Evolutionary conservation across 2,113 vertebrate genomes (phyloP), one percentile per base, ranked within the genome.

Genomic region (Plectropomus leopardus): DNA sequence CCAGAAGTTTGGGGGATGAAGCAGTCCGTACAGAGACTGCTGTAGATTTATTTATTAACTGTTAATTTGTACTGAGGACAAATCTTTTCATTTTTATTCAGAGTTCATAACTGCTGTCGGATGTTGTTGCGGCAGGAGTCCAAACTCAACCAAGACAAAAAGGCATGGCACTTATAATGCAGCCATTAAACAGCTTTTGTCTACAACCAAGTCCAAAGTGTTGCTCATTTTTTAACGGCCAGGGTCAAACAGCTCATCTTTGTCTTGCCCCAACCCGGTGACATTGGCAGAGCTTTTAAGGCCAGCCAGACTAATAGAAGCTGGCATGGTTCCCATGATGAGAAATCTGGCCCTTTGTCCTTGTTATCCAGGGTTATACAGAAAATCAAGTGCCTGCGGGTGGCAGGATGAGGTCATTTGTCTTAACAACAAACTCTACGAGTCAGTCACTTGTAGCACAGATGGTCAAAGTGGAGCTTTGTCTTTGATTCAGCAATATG

Each of bases 291-390:
- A 66, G 63, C 72, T 88, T 86, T 92, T 65, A 81, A 81, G 60
- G 42, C 72, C 65, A 66, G 76, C 19, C 80, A 75, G 80, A 86
- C 78, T 79, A 89, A 91, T 82, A 78, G 66, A 84, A 80, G 77
- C 82, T 86, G 86, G 79, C 85, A 17, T 21, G 6, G 53, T 61
- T 72, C 85, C 83, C 60, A 23, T 36, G 48, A 86, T 66, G 86
- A 88, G 55, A 76, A 51, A 51, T 85, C 48, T 80, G 80, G 57
- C 72, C 58, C 48, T 80, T 80, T 81, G 70, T 89, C 90, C 86
- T 93, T 89, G 68, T 55, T 24, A 64, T 61, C 44, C 42, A 61
- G 50, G 45, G 65, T 81, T 84, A 89, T 6, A 2, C 44, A 75
- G 82, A 34, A 76, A 78, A 83, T 82, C 66, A 74, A 76, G 83